Conservation (phyloP, 2,113 vertebrate genomes). For the Lepisosteus osseus region DNA sequence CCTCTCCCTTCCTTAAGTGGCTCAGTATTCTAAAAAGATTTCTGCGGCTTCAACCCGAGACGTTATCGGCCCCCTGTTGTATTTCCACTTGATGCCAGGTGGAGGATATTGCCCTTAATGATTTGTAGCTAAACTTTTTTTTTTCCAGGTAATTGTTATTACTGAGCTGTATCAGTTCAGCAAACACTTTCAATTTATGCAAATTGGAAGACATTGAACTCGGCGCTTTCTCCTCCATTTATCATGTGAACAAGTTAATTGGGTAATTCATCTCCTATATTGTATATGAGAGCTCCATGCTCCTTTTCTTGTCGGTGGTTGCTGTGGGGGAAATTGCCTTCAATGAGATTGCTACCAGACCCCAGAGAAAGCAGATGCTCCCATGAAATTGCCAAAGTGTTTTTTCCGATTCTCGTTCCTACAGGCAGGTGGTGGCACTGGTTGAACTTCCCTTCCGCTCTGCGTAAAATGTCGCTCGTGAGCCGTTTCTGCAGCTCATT, state of each 20-base stretch:
- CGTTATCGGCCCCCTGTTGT: no score
- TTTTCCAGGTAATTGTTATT: constrained; percentile 25
- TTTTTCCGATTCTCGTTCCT: constrained; percentile 15
- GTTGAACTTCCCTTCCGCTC: constrained; percentile 7
- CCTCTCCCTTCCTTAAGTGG: no score
- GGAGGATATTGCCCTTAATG: constrained; percentile 26
- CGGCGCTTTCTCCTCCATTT: constrained; percentile 64
- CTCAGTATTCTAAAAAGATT: no score
- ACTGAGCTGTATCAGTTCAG: constrained; percentile 50
- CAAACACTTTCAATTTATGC: constrained; percentile 71
- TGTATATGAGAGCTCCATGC: constrained; percentile 66
- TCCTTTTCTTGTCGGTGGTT: constrained; percentile 19
- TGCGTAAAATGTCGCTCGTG: background rate
- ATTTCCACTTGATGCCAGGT: constrained; percentile 9
- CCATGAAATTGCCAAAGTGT: constrained; percentile 22
- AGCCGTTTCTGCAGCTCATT: no score
- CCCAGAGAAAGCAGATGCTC: constrained; percentile 23
- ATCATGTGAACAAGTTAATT: constrained; percentile 66
- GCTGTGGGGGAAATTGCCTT: constrained; percentile 32
- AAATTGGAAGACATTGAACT: constrained; percentile 61
- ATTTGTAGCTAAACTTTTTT: constrained; percentile 17
- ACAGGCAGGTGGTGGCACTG: constrained; percentile 4
- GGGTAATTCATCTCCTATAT: constrained; percentile 72
- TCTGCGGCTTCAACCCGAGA: no score
- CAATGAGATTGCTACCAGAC: constrained; percentile 28